Evolutionary conservation across 2,888 invertebrate genomes (phyloP), one percentile per base, ranked within the genome.

Genomic region (Atethmia centrago): DNA sequence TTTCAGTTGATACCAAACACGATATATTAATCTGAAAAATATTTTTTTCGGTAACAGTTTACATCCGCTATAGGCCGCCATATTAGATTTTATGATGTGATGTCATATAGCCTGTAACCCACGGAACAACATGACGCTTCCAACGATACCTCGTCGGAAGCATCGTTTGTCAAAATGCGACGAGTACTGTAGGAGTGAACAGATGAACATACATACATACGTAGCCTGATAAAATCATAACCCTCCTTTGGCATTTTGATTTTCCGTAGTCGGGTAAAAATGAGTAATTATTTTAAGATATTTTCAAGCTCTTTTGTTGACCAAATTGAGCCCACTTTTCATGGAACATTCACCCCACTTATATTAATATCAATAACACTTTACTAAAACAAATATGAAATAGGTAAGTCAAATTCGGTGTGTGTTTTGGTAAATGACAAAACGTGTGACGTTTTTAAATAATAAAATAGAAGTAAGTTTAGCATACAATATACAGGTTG

Each of bases 361-460:
- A 71, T 53, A 79, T 75, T 47, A 14, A 21, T 40, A 71, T 71
- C 71, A 61, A 21, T 47, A 36, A 8, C 79, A 40, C 12, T 79
- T 79, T 19, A 40, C 25, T 53, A 5, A 3, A 36, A 59, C 45
- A 51, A 78, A 61, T 31, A 21, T 40, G 8, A 53, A 36, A 40
- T 19, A 31, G 12, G 16, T 16, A 31, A 28, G 40, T 47, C 14
- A 25, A 53, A 61, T 61, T 61, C 1, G 12, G 10, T 49, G 40
- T 67, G 0, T 71, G 59, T 79, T 71, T 71, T 61, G 8, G 19
- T 53, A 61, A 59, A 59, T 28, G n/a, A n/a, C 12, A 55, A 31
- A 79, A 31, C 51, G 40, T 36, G 9, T 16, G 47, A 4, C 19
- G n/a, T 51, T 51, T 45, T 21, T 14, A 42, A 42, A n/a, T 3